Evolutionary conservation across 2,888 invertebrate genomes (phyloP).

Genomic region (Drosophila gaucha): DNA sequence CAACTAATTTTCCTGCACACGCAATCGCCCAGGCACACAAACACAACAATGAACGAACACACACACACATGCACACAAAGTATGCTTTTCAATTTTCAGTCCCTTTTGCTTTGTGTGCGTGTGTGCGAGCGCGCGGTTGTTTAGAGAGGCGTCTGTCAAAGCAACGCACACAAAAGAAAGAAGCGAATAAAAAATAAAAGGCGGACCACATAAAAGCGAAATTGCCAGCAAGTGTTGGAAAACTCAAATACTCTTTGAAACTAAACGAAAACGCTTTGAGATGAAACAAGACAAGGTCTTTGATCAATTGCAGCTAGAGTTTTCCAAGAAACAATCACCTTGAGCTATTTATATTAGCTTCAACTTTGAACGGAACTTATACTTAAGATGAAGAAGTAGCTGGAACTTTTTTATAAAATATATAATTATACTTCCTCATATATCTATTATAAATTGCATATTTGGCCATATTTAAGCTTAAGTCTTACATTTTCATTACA

Average conservation of each 20-base stretch:
- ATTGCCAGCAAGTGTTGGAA: neutral
- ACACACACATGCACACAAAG: neutral
- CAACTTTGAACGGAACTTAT: too few species aligned
- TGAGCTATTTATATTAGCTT: neutral
- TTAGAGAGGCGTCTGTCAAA: constrained; percentile 52
- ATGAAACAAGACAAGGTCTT: neutral
- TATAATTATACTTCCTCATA: neutral
- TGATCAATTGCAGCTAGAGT: neutral
- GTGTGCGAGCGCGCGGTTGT: constrained; percentile 26
- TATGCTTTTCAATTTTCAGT: constrained; percentile 47
- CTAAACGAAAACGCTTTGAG: neutral
- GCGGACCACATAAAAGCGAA: constrained; percentile 16
- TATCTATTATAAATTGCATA: neutral
- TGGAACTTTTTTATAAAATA: neutral
- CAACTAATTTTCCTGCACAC: constrained; percentile 70
- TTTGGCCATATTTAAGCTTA: neutral
- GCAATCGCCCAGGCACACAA: constrained; percentile 39
- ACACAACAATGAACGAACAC: neutral
- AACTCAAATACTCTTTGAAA: constrained; percentile 23
- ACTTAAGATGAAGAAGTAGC: neutral
- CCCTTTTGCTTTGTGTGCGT: constrained; percentile 20
- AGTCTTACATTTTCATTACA: neutral
- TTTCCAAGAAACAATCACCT: neutral
- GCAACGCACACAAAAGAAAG: constrained; percentile 18
- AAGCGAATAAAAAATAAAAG: constrained; percentile 2